Percentiles rank a stretch among this genome's conserved stretches.
phyloP scores from a whole-genome alignment of 2,797 vertebrate species.

The Eidolon dupreanum region DNA sequence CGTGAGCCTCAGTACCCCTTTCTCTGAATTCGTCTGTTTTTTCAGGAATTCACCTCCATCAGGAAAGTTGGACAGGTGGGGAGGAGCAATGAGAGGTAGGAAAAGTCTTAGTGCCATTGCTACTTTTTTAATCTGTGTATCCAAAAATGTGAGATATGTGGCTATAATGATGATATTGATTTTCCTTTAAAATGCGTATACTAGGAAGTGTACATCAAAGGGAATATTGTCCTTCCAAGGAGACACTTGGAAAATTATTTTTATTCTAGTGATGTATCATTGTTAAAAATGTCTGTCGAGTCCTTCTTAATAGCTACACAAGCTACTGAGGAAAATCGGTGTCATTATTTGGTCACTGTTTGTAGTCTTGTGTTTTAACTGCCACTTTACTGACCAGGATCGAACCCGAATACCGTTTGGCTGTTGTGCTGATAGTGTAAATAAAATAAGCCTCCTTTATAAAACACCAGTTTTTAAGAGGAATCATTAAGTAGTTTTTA shows the following conservation, averaged over 20 bases:
- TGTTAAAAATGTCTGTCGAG: constrained; percentile 36
- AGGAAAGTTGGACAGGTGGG: neutral
- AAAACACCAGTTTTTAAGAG: constrained; percentile 45
- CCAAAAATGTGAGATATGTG: neutral
- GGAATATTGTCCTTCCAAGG: constrained; percentile 16
- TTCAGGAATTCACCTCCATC: constrained; percentile 48
- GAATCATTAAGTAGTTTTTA: neutral
- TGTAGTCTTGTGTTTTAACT: constrained; percentile 18
- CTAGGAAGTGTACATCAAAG: neutral
- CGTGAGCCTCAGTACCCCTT: constrained; percentile 29
- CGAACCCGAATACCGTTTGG: constrained; percentile 27
- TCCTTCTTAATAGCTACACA: neutral
- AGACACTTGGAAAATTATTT: constrained; percentile 5
- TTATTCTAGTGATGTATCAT: neutral
- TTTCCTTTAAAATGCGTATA: constrained; percentile 44
- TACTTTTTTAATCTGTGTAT: neutral
- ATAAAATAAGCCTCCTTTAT: constrained; percentile 60
- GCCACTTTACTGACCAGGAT: neutral
- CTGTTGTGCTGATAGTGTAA: constrained; percentile 36
- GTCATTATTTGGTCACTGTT: constrained; percentile 18
- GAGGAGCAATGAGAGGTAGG: neutral
- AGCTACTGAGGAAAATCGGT: constrained; percentile 44
- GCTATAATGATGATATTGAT: constrained; percentile 28
- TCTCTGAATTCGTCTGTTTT: constrained; percentile 58
- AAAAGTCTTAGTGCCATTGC: neutral